Base-by-base conservation (phyloP, 2,888 invertebrate species). In the Epistrophe grossulariae region DNA sequence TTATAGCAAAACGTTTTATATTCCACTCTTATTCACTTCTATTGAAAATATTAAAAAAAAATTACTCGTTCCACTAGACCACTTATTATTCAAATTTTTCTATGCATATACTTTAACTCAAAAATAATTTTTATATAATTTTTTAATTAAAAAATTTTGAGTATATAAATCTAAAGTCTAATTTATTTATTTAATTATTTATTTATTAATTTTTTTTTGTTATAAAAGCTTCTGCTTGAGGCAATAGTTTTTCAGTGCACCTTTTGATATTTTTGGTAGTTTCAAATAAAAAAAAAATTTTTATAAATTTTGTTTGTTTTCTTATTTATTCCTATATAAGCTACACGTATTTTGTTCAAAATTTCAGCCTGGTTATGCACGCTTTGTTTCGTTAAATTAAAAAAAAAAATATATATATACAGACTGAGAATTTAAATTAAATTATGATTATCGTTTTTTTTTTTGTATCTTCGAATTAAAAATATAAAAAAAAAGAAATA, bases 51-150 rank as follows among this genome's bases (percentile, higher is more conserved):
- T 59, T 60, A 59, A 48, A 59, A 74, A 52, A 43, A 76, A 60
- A 70, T 85, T 81, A 85, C 85, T 81, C 73, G 84, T 83, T 85
- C 60, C 81, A 88, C 88, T 81, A 74, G 78, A 71, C 79, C 84
- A 84, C 81, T 85, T 88, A 88, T 85, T 81, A 84, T 70, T 83
- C 82, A 89, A 89, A 68, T 79, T 73, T 77, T 82, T 72, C 70
- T 89, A 90, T 89, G 89, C 88, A 89, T 88, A 87, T 89, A 89
- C 89, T 89, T 88, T 82, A 89, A 88, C 87, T 88, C 77, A 88
- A 43, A 62, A 88, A 77, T 77, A 84, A 88, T 83, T 81, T 68
- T 77, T 83, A 73, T 57, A 50, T 55, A 83, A 70, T 83, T 88
- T 80, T 89, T 79, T 78, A 13, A 55, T 73, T 57, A 71, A 70